Evolutionary conservation across 2,888 invertebrate genomes (phyloP), one percentile per base, ranked within the genome.

Genomic region (Sarcophaga variegata): DNA sequence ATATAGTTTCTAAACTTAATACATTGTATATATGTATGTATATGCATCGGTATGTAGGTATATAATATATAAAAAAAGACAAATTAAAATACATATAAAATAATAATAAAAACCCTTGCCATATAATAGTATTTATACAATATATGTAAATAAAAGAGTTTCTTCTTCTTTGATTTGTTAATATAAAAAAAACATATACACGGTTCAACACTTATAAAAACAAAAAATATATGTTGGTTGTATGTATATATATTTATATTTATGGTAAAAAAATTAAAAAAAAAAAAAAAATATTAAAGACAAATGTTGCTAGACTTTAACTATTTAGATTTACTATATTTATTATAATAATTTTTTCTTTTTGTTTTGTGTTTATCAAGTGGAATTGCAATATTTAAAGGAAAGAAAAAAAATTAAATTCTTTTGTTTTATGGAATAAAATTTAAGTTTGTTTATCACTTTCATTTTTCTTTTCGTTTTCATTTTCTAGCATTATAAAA

Each of bases 401-500:
- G 8, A 27, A 72, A 66, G 14, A 37, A 59, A 47, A 59, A 59
- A 63, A 75, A 71, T 60, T 17, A 60, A 10, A 37, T 37, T 37
- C 10, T 37, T 37, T 8, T 8, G 37, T 10, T 37, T 37, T 60
- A 84, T 66, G 77, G 81, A 81, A 85, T 81, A 77, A 72, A 72
- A 22, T 72, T 77, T 77, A 78, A 60, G 47, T 67, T 79, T 69
- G 60, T 85, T 71, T 85, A 81, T 82, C 78, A 79, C 80, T 74
- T 75, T 75, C 54, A 47, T 60, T 54, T 70, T 47, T 4, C 27
- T 63, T 86, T 69, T 59, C 3, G 22, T 75, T 79, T 78, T 54
- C 64, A 20, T 37, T 72, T 72, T 82, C 67, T 84, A 74, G 78
- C 27, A 80, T 75, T 8, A 10, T 37, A 37, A 37, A 37, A 37